Conservation (phyloP, 2,113 vertebrate genomes). For the Crotophaga sulcirostris region DNA sequence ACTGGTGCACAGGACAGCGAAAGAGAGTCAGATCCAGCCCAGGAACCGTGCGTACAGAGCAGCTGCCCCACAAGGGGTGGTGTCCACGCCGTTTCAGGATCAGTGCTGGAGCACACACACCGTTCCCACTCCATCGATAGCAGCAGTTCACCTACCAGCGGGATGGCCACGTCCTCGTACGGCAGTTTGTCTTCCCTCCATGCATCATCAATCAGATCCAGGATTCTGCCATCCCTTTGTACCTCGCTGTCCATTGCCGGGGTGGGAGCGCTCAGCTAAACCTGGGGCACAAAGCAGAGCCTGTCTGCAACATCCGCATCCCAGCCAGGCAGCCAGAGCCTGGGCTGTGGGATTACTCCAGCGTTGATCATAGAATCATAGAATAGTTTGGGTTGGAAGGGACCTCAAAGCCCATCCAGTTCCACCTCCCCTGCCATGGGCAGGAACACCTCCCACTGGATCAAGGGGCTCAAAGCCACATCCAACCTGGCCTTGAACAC, state of each 20-base stretch:
- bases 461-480: too few species aligned
- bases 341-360: background rate
- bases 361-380: too few species aligned
- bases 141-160: slow-evolving; percentile 81
- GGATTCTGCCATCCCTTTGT: slow-evolving; percentile 92
- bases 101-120: background rate
- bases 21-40: background rate
- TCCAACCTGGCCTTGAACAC: too few species aligned
- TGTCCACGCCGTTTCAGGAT: background rate
- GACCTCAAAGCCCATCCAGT: too few species aligned
- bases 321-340: background rate
- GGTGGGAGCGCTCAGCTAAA: background rate
- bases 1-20: background rate
- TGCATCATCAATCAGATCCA: slow-evolving; percentile 95
- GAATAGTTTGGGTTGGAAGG: too few species aligned
- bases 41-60: background rate
- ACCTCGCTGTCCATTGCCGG: slow-evolving; percentile 93
- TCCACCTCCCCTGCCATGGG: too few species aligned
- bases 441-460: too few species aligned
- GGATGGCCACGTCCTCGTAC: slow-evolving; percentile 95
- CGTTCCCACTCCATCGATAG: background rate
- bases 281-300: slow-evolving; percentile 5
- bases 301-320: background rate
- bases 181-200: slow-evolving; percentile 96
- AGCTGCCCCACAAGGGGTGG: background rate